A percentile compares a stretch with the other conserved stretches of the same genome.
Evolutionary conservation across 2,797 vertebrate genomes (phyloP).

Genomic region (Loriculus beryllinus): DNA sequence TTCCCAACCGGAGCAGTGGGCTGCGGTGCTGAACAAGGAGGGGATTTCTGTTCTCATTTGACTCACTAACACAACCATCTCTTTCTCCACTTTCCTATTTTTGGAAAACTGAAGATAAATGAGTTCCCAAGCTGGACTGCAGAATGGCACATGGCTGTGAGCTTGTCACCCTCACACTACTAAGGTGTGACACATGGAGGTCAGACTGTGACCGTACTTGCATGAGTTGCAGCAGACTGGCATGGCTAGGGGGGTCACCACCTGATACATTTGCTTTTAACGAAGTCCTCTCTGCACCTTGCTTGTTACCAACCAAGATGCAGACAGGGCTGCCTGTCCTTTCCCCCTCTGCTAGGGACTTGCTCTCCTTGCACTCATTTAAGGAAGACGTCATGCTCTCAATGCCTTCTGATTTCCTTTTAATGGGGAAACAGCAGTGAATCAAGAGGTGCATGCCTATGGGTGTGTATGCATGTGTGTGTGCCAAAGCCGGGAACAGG

Average conservation of each 20-base stretch:
- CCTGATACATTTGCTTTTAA: not conserved
- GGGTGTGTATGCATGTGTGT: fast-evolving
- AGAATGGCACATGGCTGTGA: not conserved
- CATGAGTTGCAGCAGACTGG: not conserved
- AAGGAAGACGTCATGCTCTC: not conserved
- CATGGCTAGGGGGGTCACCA: not conserved
- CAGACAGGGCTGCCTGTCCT: not conserved
- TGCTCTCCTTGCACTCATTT: not conserved
- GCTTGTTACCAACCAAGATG: not conserved
- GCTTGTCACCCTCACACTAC: fast-evolving
- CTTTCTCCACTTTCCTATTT: not conserved
- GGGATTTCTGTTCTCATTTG: not conserved
- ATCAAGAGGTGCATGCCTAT: not conserved
- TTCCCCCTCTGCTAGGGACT: too few relatives aligned
- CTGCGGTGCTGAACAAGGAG: not conserved
- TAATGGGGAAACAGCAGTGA: not conserved
- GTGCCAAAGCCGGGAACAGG: not conserved
- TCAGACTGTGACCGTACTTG: not conserved
- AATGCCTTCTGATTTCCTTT: not conserved
- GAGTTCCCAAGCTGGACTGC: not conserved
- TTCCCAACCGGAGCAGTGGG: not conserved
- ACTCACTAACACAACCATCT: not conserved
- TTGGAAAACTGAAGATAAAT: not conserved
- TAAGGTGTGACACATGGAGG: not conserved
- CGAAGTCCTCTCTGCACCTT: not conserved